A percentile compares a stretch with the other conserved stretches of the same genome.
Conservation (phyloP, 1,140 invertebrate genomes). For the Anastrepha ludens region DNA sequence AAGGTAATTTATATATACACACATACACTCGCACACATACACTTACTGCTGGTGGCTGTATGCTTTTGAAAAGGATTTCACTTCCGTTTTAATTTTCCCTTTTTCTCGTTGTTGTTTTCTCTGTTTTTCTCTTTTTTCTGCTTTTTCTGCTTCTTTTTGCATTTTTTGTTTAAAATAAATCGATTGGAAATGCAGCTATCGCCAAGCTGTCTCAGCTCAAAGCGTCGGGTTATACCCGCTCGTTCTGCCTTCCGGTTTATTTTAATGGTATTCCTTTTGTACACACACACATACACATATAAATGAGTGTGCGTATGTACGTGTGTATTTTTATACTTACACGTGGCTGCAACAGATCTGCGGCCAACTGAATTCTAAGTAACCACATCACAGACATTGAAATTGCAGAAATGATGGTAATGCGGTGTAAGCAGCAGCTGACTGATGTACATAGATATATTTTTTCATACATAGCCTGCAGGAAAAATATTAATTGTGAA, state of each 20-base stretch:
- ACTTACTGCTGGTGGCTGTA: background rate
- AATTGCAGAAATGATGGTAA: constrained; percentile 45
- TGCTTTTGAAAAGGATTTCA: constrained; percentile 51
- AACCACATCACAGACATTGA: constrained; percentile 56
- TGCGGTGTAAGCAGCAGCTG: constrained; percentile 11
- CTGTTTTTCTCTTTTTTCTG: background rate
- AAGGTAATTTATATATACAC: constrained; percentile 11
- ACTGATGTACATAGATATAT: no score
- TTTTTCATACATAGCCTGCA: no score
- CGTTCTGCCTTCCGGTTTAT: background rate
- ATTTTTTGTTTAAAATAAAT: constrained; percentile 56
- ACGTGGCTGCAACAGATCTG: constrained; percentile 49
- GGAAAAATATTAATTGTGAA: no score
- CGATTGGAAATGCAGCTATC: constrained; percentile 54
- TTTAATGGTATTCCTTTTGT: constrained; percentile 48
- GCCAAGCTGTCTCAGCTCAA: constrained; percentile 50
- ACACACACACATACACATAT: background rate
- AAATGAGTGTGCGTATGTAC: no score
- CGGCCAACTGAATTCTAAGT: constrained; percentile 55
- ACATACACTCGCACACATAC: background rate
- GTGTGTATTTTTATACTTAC: background rate
- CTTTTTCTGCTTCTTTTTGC: constrained; percentile 6
- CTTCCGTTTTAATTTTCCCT: constrained; percentile 40
- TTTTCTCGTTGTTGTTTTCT: constrained; percentile 8
- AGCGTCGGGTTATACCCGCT: background rate